Evolutionary conservation across 1,140 invertebrate genomes (phyloP).

Genomic region (Daktulosphaira vitifoliae): DNA sequence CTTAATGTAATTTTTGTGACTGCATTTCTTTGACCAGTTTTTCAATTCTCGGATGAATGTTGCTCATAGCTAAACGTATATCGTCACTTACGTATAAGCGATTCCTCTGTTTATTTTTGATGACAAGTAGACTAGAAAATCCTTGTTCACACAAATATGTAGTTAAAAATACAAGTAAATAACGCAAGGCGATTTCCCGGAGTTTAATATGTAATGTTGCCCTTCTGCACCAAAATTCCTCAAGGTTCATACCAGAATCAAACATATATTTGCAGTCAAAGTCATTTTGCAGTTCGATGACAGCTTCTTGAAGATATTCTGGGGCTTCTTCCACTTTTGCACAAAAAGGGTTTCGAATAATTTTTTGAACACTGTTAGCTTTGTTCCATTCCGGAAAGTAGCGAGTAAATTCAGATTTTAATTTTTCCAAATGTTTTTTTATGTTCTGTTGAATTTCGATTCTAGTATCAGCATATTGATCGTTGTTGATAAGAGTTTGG

Average conservation of each 20-base stretch:
- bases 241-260: not conserved
- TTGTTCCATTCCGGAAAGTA: constrained; percentile 27
- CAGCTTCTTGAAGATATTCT: not conserved
- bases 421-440: constrained; percentile 2
- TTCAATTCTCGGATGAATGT: constrained; percentile 1
- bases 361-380: constrained; percentile 17
- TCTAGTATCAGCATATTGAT: constrained; percentile 14
- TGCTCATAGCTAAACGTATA: not conserved
- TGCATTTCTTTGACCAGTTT: constrained; percentile 2
- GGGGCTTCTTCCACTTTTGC: not conserved
- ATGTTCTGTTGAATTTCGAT: constrained; percentile 17
- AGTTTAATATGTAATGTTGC: constrained; percentile 2
- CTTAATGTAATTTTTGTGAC: not conserved
- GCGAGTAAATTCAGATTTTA: constrained; percentile 25
- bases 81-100: not conserved
- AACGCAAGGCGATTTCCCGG: not conserved
- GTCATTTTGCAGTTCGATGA: not conserved
- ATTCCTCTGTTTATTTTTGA: constrained; percentile 6
- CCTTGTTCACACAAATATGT: not conserved
- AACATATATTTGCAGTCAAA: constrained; percentile 1
- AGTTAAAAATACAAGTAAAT: not conserved
- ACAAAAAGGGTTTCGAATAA: constrained; percentile 3
- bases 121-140: constrained; percentile 4
- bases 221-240: not conserved
- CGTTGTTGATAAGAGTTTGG: not conserved